Percentiles rank a stretch among this genome's conserved stretches.
phyloP scores from a whole-genome alignment of 2,797 vertebrate species.

The Oreochromis grahami region DNA sequence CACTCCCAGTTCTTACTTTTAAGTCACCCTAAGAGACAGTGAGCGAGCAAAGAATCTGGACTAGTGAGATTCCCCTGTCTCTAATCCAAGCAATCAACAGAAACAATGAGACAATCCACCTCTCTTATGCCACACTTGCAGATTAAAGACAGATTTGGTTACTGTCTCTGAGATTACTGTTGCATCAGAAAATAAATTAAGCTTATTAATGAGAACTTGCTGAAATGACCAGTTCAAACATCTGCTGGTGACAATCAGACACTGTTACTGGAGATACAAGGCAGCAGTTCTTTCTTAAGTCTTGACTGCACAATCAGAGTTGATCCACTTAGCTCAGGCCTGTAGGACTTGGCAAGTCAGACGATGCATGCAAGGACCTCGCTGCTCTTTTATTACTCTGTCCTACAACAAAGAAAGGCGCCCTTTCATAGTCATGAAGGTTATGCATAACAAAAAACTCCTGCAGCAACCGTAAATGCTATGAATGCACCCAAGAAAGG shows the following conservation, averaged over 20 bases:
- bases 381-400: slow-evolving; percentile 33
- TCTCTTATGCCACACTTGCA: background rate
- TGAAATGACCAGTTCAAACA: slow-evolving; percentile 54
- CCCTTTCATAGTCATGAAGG: slow-evolving; percentile 28
- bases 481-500: background rate
- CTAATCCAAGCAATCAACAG: background rate
- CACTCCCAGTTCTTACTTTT: background rate
- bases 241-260: slow-evolving; percentile 23
- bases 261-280: slow-evolving; percentile 20
- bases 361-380: background rate
- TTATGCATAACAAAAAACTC: slow-evolving; percentile 1
- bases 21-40: background rate
- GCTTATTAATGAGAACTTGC: slow-evolving; percentile 64
- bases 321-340: slow-evolving; percentile 22
- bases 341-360: slow-evolving; percentile 7
- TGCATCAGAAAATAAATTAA: slow-evolving; percentile 48
- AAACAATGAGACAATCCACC: slow-evolving; percentile 4
- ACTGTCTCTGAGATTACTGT: slow-evolving; percentile 32
- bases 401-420: slow-evolving; percentile 30
- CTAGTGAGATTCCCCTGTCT: slow-evolving; percentile 40
- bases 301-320: background rate
- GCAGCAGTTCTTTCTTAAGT: slow-evolving; percentile 17
- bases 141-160: slow-evolving; percentile 51
- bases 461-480: background rate
- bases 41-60: slow-evolving; percentile 26